Base-by-base conservation (phyloP, 37 sponge, comb jelly and placozoan species). In the Halichondria panicea region DNA sequence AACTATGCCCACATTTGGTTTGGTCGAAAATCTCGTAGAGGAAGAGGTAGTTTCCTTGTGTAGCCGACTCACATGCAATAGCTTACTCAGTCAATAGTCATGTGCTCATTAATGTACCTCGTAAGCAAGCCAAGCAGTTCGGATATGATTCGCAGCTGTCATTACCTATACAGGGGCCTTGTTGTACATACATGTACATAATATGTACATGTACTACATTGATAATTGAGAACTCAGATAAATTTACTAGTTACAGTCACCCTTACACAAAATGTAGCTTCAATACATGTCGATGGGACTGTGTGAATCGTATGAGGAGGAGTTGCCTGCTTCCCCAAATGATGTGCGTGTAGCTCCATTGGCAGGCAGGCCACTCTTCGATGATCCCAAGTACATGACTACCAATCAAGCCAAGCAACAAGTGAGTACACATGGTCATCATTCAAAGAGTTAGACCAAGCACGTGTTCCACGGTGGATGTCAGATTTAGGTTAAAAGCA, bases 221-320 rank as follows among this genome's bases (percentile, higher is more conserved):
- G 11, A 5, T 1, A n/a, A n/a, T n/a, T n/a, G n/a, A n/a, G n/a
- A n/a, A n/a, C n/a, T n/a, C n/a, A n/a, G 24, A 15, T 1, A 70
- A 48, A 46, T 24, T 45, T 27, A 0, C 55, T 48, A 11, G 30
- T 1, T 43, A 40, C 35, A 22, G 3, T 34, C 4, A 9, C 2
- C 8, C 8, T 4, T n/a, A n/a, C n/a, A n/a, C n/a, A n/a, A 2
- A 3, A n/a, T 38, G 36, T 42, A 90, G 91, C 57, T 90, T 24
- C 91, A 90, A 57, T 90, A 90, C 68, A 59, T 66, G 46, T 64
- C 71, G 36, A 70, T 90, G 76, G 91, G 86, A 7, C 68, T 90
- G 46, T 36, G 43, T 69, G 86, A 78, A 7, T 72, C 63, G 4
- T 66, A 50, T 54, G 66, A 85, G 1, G 84, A 73, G 41, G 78